phyloP scores from a whole-genome alignment of 2,797 vertebrate species.

The Hirundo rustica region DNA sequence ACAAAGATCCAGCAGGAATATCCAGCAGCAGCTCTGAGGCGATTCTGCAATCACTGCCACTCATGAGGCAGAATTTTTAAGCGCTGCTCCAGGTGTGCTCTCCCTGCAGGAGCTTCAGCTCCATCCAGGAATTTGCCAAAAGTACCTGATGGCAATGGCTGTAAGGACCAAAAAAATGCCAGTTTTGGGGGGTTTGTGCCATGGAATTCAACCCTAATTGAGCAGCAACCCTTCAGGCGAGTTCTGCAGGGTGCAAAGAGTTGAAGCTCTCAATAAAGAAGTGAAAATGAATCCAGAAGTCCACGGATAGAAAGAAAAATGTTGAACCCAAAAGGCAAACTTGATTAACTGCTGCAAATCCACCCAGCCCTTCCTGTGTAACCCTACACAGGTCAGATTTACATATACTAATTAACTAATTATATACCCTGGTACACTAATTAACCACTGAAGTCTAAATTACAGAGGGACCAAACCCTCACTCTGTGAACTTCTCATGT shows the following conservation, averaged over 20 bases:
- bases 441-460: background rate
- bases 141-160: background rate
- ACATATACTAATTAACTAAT: background rate
- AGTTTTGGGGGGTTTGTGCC: background rate
- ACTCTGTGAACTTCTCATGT: background rate
- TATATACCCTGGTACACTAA: background rate
- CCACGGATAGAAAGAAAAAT: background rate
- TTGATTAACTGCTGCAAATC: background rate
- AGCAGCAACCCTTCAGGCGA: accelerated
- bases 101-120: background rate
- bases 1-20: background rate
- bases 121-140: background rate
- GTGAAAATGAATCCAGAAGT: background rate
- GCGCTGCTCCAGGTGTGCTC: background rate
- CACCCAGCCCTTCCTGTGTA: background rate
- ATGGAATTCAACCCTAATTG: background rate
- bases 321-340: background rate
- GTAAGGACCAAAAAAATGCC: background rate
- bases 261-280: background rate
- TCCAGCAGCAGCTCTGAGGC: background rate
- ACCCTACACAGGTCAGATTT: background rate
- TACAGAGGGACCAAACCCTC: background rate
- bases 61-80: background rate
- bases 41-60: background rate
- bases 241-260: background rate